Conservation (phyloP, 2,113 vertebrate species). For the Chamaetylas fuelleborni region DNA sequence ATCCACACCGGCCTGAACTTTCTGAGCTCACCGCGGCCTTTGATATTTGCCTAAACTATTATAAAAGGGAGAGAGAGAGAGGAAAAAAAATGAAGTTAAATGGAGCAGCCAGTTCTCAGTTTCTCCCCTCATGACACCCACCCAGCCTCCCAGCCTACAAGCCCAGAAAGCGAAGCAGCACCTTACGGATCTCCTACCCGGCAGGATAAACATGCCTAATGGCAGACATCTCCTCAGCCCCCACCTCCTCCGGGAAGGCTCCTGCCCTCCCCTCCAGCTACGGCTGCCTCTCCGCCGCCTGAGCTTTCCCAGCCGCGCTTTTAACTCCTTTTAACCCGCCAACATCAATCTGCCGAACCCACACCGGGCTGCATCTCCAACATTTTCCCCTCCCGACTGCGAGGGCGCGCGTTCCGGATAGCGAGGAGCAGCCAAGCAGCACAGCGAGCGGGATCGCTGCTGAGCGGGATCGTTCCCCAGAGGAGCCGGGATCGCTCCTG, state of each 20-base stretch:
- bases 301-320: background rate
- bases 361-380: background rate
- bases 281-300: background rate
- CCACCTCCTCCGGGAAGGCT: background rate
- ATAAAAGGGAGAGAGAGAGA: background rate
- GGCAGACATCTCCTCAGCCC: background rate
- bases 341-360: accelerated
- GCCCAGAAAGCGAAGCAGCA: background rate
- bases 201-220: slow-evolving; percentile 17
- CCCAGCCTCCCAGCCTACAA: background rate
- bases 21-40: background rate
- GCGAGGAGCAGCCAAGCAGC: background rate
- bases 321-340: background rate
- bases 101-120: slow-evolving; percentile 21
- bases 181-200: background rate
- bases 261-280: background rate
- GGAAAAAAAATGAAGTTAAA: background rate
- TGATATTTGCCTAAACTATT: slow-evolving; percentile 11
- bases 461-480: no score
- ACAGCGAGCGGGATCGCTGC: background rate
- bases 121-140: background rate
- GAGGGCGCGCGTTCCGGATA: background rate
- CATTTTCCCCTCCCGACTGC: background rate
- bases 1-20: background rate
- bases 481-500: no score